Base-by-base conservation (phyloP, 2,888 invertebrate species). In the Epistrophe eligans region DNA sequence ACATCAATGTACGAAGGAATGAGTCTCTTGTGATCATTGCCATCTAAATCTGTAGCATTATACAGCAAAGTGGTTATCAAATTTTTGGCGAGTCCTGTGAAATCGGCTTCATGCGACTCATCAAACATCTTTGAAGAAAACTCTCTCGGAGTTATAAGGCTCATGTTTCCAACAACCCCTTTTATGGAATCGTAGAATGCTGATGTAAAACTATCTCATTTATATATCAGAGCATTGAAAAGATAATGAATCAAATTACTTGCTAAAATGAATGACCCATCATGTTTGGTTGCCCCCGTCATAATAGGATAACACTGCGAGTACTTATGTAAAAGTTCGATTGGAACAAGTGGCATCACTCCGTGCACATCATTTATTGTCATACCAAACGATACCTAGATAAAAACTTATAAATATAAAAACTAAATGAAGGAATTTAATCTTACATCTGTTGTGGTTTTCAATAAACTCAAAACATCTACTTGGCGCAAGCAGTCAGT, bases 1-100 rank as follows among this genome's bases (percentile, higher is more conserved):
- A 94, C 94, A 91, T 94, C 94, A 71, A 93, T 92, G 58, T 94
- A 92, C 4, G 93, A 93, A 8, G 94, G 93, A 74, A 93, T 89
- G 80, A 94, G 93, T 5, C 90, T 90, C 24, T 89, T 91, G 88
- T 94, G 94, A 87, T 93, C 91, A 19, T 92, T 91, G 11, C 92
- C 90, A 28, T 92, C 91, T 7, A 92, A 84, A 0, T 92, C 88
- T 6, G 92, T 89, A 7, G 90, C 88, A n/a, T 91, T 90, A 55
- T 93, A 93, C 64, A 93, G 92, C 77, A 92, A 90, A 15, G 92
- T 91, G 62, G 91, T 90, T n/a, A 94, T 87, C 15, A 93, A 88
- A 81, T 93, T 92, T 32, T 90, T 89, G 0, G 90, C 70, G 2
- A 91, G 81, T 4, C 90, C 90, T 7, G 90, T 88, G 0, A 35